Evolutionary conservation across 30 jellyfish, hydroid and myxozoan genomes (phyloP), one percentile per base, ranked within the genome.

Genomic region (Turritopsis dohrnii): DNA sequence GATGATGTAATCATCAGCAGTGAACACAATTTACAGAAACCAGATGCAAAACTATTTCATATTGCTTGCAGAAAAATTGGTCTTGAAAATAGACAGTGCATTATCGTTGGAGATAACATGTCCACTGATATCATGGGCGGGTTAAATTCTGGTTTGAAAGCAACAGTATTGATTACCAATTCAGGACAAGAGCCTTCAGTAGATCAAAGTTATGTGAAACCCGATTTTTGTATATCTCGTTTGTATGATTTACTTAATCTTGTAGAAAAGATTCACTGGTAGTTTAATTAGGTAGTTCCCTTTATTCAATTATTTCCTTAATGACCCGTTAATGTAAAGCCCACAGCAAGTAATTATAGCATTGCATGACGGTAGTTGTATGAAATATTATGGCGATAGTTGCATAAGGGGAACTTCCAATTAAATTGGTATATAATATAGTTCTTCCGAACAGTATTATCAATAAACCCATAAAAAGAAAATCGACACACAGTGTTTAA

Each of bases 51-150:
- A 22, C 75, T 77, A 21, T 77, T 77, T 28, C 85, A 28, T 26
- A 53, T 77, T 28, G 85, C 85, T 28, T 77, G 85, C 74, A 53
- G 66, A 22, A 25, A 29, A 77, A 53, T 28, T 19, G 85, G 85
- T 28, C 75, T 77, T 26, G 85, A 77, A 77, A 30, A 19, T 18
- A 77, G 53, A 29, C 85, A 77, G 21, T 77, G 85, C 29, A 52
- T 77, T 28, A 77, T 77, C 21, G 85, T 77, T 30, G 85, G 85
- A 3, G 71, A 77, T 20, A 77, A 77, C 28, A 77, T 29, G 71
- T 29, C 66, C 19, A 29, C 85, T 17, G 85, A 77, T 23, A 77
- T 77, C 17, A 26, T 77, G 66, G 85, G 85, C 21, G 85, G 85
- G 18, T 28, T 19, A 19, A 77, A 77, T 29, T 54, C 85, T 29